Percentiles rank a stretch among this genome's conserved stretches.
Conservation (phyloP, 2,888 invertebrate species). For the Epinotia bilunana region DNA sequence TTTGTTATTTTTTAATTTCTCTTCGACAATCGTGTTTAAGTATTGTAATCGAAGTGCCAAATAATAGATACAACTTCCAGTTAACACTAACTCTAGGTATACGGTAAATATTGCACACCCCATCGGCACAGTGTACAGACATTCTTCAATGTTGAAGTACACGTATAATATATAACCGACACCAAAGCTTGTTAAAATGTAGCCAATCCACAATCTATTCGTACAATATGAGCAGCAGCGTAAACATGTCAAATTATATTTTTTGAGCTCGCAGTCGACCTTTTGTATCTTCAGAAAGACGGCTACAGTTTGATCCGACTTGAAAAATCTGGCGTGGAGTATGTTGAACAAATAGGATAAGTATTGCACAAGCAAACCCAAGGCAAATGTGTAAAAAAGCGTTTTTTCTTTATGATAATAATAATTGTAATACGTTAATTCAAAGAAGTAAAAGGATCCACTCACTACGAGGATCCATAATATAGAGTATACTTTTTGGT, state of each 20-base stretch:
- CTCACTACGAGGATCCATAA: constrained; percentile 50
- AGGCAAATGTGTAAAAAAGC: constrained; percentile 34
- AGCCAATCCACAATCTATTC: constrained; percentile 46
- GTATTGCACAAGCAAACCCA: constrained; percentile 48
- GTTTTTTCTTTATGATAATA: constrained; percentile 40
- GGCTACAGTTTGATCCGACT: constrained; percentile 46
- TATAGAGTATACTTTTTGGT: constrained; percentile 52
- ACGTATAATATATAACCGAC: constrained; percentile 47
- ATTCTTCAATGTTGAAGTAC: constrained; percentile 46
- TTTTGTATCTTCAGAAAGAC: constrained; percentile 53
- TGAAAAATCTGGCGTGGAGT: constrained; percentile 50
- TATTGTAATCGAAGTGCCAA: constrained; percentile 50
- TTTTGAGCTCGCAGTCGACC: constrained; percentile 49
- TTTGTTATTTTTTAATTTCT: constrained; percentile 41
- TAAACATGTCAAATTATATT: constrained; percentile 15
- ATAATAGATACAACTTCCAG: constrained; percentile 51
- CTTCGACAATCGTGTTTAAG: constrained; percentile 51
- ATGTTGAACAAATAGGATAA: constrained; percentile 49
- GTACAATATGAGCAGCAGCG: constrained; percentile 30
- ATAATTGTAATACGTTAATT: constrained; percentile 47
- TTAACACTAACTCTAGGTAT: constrained; percentile 53
- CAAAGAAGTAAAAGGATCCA: constrained; percentile 47
- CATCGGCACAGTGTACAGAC: constrained; percentile 46
- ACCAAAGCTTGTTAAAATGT: constrained; percentile 46
- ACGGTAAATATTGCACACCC: constrained; percentile 46